These are phyloP conservation scores for Dryoscopus gambensis DNA, from an alignment of 2,113 vertebrate genomes.

Conservation along the genomic window DNA sequence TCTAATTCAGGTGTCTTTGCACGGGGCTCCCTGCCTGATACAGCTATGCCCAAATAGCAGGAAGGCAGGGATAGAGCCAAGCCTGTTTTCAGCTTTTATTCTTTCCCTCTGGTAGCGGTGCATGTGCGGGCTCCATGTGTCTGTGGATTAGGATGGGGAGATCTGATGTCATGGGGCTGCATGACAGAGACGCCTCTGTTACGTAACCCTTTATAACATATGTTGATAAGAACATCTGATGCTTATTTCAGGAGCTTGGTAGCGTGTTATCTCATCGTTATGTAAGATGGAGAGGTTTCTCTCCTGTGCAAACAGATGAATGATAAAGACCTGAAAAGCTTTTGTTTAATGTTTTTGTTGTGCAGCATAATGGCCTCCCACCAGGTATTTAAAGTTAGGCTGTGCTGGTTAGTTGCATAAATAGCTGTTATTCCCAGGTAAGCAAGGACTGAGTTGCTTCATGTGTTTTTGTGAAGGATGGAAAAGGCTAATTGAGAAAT, in stretches of 20 bases:
- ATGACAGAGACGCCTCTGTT: not conserved
- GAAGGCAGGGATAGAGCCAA: not conserved
- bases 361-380: not conserved
- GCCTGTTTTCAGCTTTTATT: not conserved
- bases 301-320: not conserved
- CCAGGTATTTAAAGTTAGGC: not conserved
- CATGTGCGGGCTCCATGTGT: constrained; percentile 27
- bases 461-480: not conserved
- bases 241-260: not conserved
- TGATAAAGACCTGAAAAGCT: constrained; percentile 17
- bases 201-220: not conserved
- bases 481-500: not conserved
- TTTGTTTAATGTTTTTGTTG: constrained; percentile 23
- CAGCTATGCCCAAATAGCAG: not conserved
- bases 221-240: constrained; percentile 5
- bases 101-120: not conserved
- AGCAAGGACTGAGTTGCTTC: not conserved
- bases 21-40: not conserved
- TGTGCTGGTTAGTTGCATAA: not conserved
- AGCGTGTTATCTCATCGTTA: not conserved
- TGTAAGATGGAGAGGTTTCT: not conserved
- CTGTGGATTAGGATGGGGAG: constrained; percentile 1
- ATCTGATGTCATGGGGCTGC: constrained; percentile 8
- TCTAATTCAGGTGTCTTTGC: not conserved
- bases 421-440: not conserved